Percentiles rank a stretch among this genome's conserved stretches.
Conservation (phyloP, 2,113 vertebrate genomes). For the Atrichornis clamosus region DNA sequence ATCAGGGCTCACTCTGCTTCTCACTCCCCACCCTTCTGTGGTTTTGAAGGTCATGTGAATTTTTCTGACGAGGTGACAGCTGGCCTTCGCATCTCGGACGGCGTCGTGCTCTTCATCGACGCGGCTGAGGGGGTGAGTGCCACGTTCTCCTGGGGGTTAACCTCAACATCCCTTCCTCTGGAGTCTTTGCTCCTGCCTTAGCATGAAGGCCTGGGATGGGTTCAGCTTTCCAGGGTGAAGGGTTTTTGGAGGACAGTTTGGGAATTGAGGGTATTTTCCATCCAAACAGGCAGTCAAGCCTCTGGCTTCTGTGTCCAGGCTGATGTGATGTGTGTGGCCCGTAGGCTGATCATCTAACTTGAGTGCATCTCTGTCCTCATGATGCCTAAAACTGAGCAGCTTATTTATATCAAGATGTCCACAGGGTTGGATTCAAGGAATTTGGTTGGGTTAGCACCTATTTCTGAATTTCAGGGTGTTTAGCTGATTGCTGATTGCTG, state of each 20-base stretch:
- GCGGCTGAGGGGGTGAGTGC: conserved; percentile 93
- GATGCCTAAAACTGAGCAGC: not conserved
- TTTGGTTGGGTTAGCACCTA: not conserved
- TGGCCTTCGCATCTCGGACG: conserved; percentile 92
- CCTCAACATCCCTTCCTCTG: not conserved
- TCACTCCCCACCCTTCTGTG: not conserved
- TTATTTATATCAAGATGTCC: conserved; percentile 1
- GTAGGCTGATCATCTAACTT: not conserved
- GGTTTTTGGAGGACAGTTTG: not conserved
- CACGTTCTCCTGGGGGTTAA: not conserved
- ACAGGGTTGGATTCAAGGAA: not conserved
- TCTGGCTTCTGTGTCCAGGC: not conserved
- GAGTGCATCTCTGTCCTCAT: not conserved
- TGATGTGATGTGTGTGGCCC: not conserved
- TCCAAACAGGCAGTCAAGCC: not conserved
- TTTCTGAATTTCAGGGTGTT: not conserved
- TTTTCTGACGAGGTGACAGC: conserved; percentile 98
- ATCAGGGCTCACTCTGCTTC: not conserved
- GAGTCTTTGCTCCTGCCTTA: not conserved
- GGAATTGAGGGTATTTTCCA: not conserved
- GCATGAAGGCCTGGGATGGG: not conserved
- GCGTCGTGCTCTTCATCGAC: conserved; percentile 95
- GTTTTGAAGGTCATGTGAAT: conserved; percentile 88
- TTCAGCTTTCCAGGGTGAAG: not conserved
- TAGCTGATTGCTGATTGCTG: not conserved